Evolutionary conservation across 2,113 vertebrate genomes (phyloP), one percentile per base, ranked within the genome.

Genomic region (Antigone vipio): DNA sequence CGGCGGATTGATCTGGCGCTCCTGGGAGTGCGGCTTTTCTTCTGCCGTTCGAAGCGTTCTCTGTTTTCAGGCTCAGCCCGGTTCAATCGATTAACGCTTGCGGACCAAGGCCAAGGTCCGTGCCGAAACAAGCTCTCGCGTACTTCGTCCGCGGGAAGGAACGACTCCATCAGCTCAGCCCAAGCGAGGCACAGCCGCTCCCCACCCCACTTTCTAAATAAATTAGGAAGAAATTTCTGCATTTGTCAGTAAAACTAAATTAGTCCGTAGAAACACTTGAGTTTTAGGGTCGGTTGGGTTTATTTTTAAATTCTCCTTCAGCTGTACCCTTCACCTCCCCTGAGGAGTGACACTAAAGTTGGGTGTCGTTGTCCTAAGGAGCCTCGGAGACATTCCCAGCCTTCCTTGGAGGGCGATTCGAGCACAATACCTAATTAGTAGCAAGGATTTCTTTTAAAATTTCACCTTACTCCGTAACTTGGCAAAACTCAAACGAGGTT

Each of bases 91-190:
- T 44, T 35, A 62, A 27, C 44, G 2, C 14, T 38, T 2, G 9
- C 22, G 34, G 44, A 50, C 24, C 35, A 15, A 29, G 45, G 29
- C 45, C 60, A 35, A 81, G 42, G 42, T 62, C 40, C 12, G 2
- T 4, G 2, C 29, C 1, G 1, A 56, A 62, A 30, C 26, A 5
- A 27, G 30, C 14, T n/a, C 26, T 53, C 6, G 1, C 9, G 13
- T 24, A 1, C 38, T 11, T 50, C 1, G 2, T 12, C 27, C 26
- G 0, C 3, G 4, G 32, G 29, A 34, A 59, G 24, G 38, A 67
- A 13, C 20, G 22, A 9, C 53, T 34, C 29, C 11, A 5, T 9
- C 5, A 6, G 34, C 34, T n/a, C 52, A 53, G 21, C 53, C 50
- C 34, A 9, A 53, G 74, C 47, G 20, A 29, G 52, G 15, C 30